A percentile compares a stretch with the other conserved stretches of the same genome.
Evolutionary conservation across 2,888 invertebrate genomes (phyloP).

Genomic region (Toxonevra muliebris): DNA sequence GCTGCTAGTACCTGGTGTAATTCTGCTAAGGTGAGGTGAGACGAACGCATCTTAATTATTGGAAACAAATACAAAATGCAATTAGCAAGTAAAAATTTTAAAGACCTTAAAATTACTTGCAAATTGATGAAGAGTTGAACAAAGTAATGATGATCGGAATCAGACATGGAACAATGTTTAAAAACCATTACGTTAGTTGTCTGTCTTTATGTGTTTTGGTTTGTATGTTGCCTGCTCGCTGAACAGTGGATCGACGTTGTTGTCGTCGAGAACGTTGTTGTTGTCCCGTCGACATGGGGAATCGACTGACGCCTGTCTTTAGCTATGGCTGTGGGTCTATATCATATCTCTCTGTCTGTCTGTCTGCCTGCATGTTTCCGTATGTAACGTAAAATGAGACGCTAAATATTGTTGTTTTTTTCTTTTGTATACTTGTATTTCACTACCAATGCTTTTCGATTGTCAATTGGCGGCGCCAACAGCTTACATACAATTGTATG

Average conservation of each 20-base stretch:
- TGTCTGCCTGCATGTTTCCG: neutral
- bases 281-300: too few species aligned
- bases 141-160: neutral
- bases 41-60: too few species aligned
- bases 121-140: slow-evolving; percentile 5
- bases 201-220: too few species aligned
- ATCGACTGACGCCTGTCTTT: too few species aligned
- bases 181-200: neutral
- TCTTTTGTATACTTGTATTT: neutral
- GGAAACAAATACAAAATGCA: neutral
- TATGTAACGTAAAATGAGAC: neutral
- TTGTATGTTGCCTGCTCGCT: too few species aligned
- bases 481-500: slow-evolving; percentile 28
- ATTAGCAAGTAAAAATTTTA: neutral
- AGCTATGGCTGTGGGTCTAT: too few species aligned
- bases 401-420: too few species aligned
- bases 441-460: neutral
- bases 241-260: too few species aligned
- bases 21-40: too few species aligned
- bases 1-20: too few species aligned
- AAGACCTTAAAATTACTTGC: neutral
- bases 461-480: slow-evolving; percentile 39
- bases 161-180: slow-evolving; percentile 4
- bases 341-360: slow-evolving; percentile 1
- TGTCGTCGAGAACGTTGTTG: too few species aligned